Conservation (phyloP, 2,113 vertebrate species). For the Clinocottus analis region DNA sequence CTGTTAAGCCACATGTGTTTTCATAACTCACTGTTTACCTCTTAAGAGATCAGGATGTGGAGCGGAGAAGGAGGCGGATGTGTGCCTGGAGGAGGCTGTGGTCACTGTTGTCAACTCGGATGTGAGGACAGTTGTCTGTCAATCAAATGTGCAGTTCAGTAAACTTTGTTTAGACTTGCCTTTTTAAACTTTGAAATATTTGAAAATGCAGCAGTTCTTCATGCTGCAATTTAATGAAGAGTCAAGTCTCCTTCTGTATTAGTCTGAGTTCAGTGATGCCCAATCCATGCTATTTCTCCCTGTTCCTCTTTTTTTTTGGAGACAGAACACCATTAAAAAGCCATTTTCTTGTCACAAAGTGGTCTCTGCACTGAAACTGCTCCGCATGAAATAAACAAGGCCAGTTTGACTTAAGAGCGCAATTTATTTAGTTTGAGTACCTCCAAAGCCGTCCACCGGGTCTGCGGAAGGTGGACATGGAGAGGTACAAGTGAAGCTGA, state of each 20-base stretch:
- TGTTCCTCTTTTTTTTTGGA: background rate
- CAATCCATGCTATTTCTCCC: background rate
- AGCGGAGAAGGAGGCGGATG: slow-evolving; percentile 51
- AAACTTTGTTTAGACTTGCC: background rate
- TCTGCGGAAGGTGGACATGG: background rate
- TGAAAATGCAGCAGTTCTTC: background rate
- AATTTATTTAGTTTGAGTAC: background rate
- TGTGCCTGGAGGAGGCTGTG: slow-evolving; percentile 31
- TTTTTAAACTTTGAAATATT: background rate
- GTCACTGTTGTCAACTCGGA: background rate
- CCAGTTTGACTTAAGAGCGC: background rate
- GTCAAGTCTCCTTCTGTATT: background rate
- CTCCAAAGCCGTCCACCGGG: background rate
- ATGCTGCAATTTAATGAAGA: background rate
- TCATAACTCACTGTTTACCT: slow-evolving; percentile 31
- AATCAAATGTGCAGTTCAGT: background rate
- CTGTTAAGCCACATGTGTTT: slow-evolving; percentile 4
- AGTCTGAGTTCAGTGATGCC: background rate
- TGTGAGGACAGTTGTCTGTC: background rate
- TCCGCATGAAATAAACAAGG: background rate
- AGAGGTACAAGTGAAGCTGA: slow-evolving; percentile 12
- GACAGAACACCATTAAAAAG: background rate
- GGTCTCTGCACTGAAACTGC: background rate
- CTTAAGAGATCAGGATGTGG: slow-evolving; percentile 48
- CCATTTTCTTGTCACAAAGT: background rate